Base-by-base conservation (phyloP, 2,113 vertebrate species). In the Sinocyclocheilus grahami region DNA sequence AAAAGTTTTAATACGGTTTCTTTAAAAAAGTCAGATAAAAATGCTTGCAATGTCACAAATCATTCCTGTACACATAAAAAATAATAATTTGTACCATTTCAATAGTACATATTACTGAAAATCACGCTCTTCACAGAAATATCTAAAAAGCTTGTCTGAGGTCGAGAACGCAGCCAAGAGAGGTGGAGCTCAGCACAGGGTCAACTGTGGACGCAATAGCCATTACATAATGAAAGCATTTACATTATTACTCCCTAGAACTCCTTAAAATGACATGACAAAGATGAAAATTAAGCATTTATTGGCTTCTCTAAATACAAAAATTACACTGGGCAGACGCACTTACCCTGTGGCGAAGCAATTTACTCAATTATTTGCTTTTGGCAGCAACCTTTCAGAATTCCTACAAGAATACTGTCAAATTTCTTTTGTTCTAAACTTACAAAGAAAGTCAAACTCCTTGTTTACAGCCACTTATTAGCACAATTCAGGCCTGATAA, bases 401-500 rank as follows among this genome's bases (percentile, higher is more conserved):
- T 30, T 48, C 42, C 33, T 48, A 48, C n/a, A 27, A 51, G 37
- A 67, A 46, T 67, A 48, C 18, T 22, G 39, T 30, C 12, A 82
- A 82, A 30, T 67, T 11, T 46, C 4, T 2, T 82, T 11, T 20
- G 42, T 27, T 33, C 16, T 33, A 4, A 78, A 78, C 71, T 74
- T n/a, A n/a, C 24, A 78, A 53, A 53, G 48, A 78, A 78, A 27
- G 24, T 18, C 48, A 53, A 78, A 78, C 6, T 78, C 48, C 13
- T 30, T 78, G 16, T 10, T 55, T 33, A 30, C 16, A 20, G 7
- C n/a, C 48, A 4, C 46, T 78, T 53, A 78, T 33, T 53, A 33
- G 51, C 75, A 67, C 39, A 69, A 48, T 24, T 84, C 65, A 37
- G 20, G 20, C 27, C 27, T 85, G 51, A 78, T 62, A 60, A 60